phyloP scores from a whole-genome alignment of 2,113 vertebrate species.

The Rhadina sibilatrix region DNA sequence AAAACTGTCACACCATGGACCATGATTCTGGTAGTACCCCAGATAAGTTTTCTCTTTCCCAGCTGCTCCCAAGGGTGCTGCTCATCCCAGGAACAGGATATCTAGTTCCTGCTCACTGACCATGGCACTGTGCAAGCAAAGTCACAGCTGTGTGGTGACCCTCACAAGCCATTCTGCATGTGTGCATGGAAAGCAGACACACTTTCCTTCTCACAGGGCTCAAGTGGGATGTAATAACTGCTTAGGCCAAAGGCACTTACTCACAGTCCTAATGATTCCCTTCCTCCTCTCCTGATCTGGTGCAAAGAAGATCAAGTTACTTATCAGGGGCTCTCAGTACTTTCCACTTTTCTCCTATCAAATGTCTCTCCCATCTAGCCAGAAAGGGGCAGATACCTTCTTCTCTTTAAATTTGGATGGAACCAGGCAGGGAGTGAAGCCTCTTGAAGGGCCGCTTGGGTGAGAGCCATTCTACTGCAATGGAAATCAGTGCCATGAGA shows the following conservation, averaged over 20 bases:
- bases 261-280: neutral
- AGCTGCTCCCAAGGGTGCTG: neutral
- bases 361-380: neutral
- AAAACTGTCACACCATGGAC: neutral
- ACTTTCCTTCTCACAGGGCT: constrained; percentile 27
- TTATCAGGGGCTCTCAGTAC: neutral
- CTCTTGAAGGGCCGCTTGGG: neutral
- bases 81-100: neutral
- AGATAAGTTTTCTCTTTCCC: neutral
- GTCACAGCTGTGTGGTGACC: neutral
- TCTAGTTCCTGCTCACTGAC: neutral
- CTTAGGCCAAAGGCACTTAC: neutral
- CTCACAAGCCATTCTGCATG: neutral
- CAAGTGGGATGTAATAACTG: neutral
- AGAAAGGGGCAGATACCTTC: neutral
- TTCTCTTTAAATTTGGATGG: neutral
- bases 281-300: neutral
- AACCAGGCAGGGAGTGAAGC: neutral
- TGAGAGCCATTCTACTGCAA: neutral
- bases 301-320: neutral
- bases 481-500: neutral
- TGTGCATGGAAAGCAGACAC: neutral
- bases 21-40: neutral
- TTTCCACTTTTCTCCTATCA: neutral
- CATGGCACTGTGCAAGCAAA: neutral